phyloP scores from a whole-genome alignment of 2,113 vertebrate species.

The Leptocoma aspasia region DNA sequence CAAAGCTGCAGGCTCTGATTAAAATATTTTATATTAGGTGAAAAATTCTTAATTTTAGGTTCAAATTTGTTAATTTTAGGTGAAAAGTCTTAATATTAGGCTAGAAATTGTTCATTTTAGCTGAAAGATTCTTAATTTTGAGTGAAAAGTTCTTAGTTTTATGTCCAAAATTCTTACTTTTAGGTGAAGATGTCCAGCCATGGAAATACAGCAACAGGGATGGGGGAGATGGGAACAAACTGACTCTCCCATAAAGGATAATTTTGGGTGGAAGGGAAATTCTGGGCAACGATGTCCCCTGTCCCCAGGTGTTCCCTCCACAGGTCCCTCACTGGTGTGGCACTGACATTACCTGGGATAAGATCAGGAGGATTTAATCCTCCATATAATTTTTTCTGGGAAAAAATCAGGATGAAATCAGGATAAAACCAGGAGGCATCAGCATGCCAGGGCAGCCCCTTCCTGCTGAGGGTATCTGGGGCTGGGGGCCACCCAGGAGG shows the following conservation, averaged over 20 bases:
- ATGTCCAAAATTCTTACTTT: not conserved
- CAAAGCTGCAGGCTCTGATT: not conserved
- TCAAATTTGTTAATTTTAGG: not conserved
- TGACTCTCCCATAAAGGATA: not conserved
- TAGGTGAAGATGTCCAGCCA: not conserved
- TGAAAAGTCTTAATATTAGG: not conserved
- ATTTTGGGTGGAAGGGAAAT: not conserved
- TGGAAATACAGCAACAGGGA: not conserved
- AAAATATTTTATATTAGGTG: not conserved
- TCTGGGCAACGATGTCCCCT: not conserved
- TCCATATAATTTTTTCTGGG: not conserved
- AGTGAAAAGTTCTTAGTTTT: not conserved
- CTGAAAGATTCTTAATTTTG: not conserved
- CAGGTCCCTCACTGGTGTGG: accelerated
- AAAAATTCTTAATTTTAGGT: not conserved
- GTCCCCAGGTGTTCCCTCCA: accelerated
- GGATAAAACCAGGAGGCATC: not conserved
- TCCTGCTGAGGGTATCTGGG: not conserved
- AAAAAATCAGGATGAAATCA: not conserved
- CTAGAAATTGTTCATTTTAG: not conserved
- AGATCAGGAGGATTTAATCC: not conserved
- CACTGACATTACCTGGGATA: not conserved
- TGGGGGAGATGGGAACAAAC: not conserved
- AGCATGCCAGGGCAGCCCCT: not conserved
- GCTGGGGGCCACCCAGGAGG: not conserved